phyloP scores from a whole-genome alignment of 2,888 invertebrate species.

The Mylabris sibirica region DNA sequence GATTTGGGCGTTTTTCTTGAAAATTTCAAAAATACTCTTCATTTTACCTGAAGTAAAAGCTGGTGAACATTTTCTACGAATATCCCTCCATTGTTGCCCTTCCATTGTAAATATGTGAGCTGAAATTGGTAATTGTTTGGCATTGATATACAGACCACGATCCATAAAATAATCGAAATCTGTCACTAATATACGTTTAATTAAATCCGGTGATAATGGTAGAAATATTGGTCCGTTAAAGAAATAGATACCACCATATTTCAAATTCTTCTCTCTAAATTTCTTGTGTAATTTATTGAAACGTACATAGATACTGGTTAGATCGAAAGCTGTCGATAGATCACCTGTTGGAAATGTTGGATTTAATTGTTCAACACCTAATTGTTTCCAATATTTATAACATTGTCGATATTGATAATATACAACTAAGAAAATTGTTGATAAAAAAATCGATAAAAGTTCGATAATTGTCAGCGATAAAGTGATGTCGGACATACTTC shows the following conservation, averaged over 20 bases:
- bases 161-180: neutral
- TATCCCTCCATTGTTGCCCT: slow-evolving; percentile 7
- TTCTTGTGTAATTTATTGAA: neutral
- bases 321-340: neutral
- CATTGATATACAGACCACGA: neutral
- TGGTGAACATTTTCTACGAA: slow-evolving; percentile 9
- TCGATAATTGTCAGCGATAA: neutral
- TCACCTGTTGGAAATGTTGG: neutral
- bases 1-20: neutral
- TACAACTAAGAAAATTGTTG: neutral
- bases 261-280: neutral
- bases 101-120: neutral
- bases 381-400: neutral
- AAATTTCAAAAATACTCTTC: slow-evolving; percentile 14
- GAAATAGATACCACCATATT: slow-evolving; percentile 21
- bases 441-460: neutral
- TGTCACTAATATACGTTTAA: neutral
- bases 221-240: neutral
- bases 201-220: slow-evolving; percentile 30
- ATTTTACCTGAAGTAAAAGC: slow-evolving; percentile 16
- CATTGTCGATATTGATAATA: neutral
- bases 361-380: neutral
- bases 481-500: neutral
- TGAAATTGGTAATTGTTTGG: neutral
- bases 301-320: neutral